phyloP scores from a whole-genome alignment of 2,113 vertebrate species.

The Phaethornis superciliosus region DNA sequence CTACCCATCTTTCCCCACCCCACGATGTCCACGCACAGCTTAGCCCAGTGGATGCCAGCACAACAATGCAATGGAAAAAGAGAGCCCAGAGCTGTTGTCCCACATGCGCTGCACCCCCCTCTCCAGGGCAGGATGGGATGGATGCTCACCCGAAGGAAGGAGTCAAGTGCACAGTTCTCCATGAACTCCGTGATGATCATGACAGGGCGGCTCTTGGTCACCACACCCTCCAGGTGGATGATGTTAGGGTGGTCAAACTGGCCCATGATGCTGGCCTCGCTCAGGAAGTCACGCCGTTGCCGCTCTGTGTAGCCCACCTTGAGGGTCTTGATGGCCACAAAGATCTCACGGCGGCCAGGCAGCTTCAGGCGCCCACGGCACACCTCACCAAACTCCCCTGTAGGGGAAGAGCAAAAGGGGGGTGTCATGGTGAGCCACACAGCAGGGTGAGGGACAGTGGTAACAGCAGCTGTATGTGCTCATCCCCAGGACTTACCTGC shows the following conservation, averaged over 20 bases:
- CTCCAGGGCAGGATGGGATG: neutral
- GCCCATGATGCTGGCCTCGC: conserved; percentile 97
- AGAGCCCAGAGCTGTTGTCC: neutral
- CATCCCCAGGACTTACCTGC: conserved; percentile 85
- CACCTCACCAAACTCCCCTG: conserved; percentile 98
- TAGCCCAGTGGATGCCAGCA: neutral
- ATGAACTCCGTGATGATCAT: conserved; percentile 99
- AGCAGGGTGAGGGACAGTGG: neutral
- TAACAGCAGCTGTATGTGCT: neutral
- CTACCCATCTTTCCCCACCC: neutral
- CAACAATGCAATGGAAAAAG: neutral
- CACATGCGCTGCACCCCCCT: neutral
- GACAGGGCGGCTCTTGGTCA: conserved; percentile 96
- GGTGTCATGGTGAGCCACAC: neutral
- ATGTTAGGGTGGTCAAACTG: conserved; percentile 99
- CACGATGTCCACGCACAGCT: neutral
- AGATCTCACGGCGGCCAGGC: conserved; percentile 92
- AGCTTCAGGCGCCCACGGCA: conserved; percentile 94
- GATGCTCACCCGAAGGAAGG: conserved; percentile 91
- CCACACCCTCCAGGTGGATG: conserved; percentile 95
- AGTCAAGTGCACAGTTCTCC: conserved; percentile 97
- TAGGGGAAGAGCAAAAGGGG: neutral
- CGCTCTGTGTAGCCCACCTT: conserved; percentile 97
- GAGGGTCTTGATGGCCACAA: conserved; percentile 97
- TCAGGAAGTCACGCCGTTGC: conserved; percentile 95